Percentiles rank a stretch among this genome's conserved stretches.
These are phyloP conservation scores for Rhincodon typus DNA, from an alignment of 2,797 vertebrate genomes.

Conservation along the genomic window DNA sequence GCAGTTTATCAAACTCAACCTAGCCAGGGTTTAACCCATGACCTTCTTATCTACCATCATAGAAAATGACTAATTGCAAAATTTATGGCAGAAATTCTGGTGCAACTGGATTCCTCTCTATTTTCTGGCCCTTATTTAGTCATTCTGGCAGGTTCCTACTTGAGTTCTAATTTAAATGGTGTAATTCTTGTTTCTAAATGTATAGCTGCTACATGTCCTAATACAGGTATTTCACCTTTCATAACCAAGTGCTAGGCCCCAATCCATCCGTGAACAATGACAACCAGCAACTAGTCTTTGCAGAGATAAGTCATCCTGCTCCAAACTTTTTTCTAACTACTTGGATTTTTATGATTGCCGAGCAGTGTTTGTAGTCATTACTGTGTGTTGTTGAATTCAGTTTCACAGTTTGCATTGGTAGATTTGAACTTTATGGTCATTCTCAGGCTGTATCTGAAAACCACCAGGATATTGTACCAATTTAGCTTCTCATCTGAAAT, in stretches of 20 bases:
- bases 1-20: not conserved
- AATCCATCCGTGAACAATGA: not conserved
- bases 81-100: not conserved
- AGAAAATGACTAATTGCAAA: not conserved
- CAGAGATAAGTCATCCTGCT: not conserved
- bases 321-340: no score
- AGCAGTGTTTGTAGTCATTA: not conserved
- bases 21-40: not conserved
- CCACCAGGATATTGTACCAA: not conserved
- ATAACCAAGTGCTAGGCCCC: not conserved
- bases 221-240: not conserved
- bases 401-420: not conserved
- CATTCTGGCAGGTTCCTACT: not conserved
- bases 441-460: no score
- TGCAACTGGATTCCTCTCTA: no score
- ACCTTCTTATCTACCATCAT: not conserved
- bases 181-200: no score
- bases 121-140: not conserved
- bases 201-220: no score
- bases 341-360: not conserved
- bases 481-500: not conserved
- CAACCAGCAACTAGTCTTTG: not conserved
- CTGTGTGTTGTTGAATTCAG: not conserved
- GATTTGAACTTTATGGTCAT: no score
- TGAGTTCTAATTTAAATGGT: not conserved